A percentile compares a stretch with the other conserved stretches of the same genome.
Conservation (phyloP, 2,797 vertebrate genomes). For the Avahi laniger region DNA sequence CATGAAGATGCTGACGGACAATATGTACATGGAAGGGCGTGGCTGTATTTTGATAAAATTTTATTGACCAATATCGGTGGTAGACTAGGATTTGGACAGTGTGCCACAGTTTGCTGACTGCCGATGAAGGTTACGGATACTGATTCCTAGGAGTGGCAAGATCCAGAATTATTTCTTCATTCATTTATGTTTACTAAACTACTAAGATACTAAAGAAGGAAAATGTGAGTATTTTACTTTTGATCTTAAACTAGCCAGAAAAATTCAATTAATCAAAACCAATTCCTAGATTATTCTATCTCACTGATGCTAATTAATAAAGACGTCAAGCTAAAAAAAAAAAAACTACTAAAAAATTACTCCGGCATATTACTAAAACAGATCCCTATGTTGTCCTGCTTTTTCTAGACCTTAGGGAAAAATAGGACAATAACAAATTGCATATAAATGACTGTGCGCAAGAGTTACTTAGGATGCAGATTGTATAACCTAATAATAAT, state of each 20-base stretch:
- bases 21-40: neutral
- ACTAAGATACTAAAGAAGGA: neutral
- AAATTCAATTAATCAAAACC: slow-evolving; percentile 30
- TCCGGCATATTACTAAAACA: neutral
- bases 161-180: neutral
- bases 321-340: slow-evolving; percentile 3
- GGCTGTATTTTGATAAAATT: neutral
- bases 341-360: neutral
- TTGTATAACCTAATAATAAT: neutral
- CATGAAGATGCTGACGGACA: neutral
- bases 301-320: slow-evolving; percentile 21
- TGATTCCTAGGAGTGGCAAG: neutral
- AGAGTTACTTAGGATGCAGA: neutral
- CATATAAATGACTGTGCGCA: neutral
- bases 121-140: neutral
- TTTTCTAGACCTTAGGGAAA: neutral
- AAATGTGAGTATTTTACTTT: neutral
- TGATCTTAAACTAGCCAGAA: neutral
- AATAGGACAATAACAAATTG: neutral
- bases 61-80: neutral
- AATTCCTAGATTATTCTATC: neutral
- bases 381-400: neutral
- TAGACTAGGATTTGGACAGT: neutral
- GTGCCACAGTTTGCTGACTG: neutral
- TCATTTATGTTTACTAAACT: neutral